Percentiles rank a stretch among this genome's conserved stretches.
Conservation (phyloP, 1,140 invertebrate genomes). For the Melipona quadrifasciata region DNA sequence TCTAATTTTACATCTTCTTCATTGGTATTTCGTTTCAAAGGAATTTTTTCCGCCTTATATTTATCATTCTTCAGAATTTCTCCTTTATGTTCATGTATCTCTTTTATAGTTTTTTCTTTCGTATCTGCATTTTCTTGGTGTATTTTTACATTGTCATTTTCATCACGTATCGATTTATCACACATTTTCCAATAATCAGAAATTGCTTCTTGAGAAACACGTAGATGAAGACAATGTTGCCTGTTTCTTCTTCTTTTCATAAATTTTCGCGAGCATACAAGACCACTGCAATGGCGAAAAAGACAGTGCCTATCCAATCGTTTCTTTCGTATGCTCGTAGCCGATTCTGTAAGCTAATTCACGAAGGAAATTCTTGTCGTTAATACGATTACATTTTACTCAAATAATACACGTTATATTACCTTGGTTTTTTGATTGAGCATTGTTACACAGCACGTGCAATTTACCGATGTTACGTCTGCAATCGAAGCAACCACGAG, state of each 20-base stretch:
- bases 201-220: not conserved
- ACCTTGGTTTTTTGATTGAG: constrained; percentile 19
- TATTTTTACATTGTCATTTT: not conserved
- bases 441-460: not conserved
- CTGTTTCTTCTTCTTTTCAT: constrained; percentile 6
- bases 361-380: not conserved
- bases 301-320: not conserved
- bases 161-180: no score
- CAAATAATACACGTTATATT: not conserved
- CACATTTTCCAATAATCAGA: constrained; percentile 15
- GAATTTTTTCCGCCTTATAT: not conserved
- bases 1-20: not conserved
- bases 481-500: constrained; percentile 23
- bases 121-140: no score
- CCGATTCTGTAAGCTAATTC: constrained; percentile 15
- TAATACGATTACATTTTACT: not conserved
- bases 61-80: not conserved
- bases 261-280: constrained; percentile 22
- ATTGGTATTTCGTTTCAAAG: not conserved
- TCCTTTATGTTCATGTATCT: not conserved
- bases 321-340: constrained; percentile 3
- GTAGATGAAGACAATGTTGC: not conserved
- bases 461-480: constrained; percentile 29
- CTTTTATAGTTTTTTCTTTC: no score
- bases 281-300: constrained; percentile 38